These are phyloP conservation scores for Sarcophaga rosellei DNA, from an alignment of 2,888 invertebrate genomes.

Conservation along the genomic window DNA sequence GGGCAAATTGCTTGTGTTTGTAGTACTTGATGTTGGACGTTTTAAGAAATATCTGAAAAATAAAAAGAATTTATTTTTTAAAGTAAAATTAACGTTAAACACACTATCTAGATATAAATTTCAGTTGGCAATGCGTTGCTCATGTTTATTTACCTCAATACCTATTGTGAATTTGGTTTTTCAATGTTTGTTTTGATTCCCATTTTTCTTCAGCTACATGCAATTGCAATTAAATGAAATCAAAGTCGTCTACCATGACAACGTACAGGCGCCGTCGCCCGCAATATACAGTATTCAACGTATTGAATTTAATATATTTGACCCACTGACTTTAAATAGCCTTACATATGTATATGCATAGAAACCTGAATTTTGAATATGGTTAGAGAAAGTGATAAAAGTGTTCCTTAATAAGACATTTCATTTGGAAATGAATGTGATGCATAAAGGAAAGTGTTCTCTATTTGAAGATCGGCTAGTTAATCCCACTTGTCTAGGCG, in stretches of 20 bases:
- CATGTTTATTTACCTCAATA: not conserved
- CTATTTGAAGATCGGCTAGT: too few relatives aligned
- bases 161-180: not conserved
- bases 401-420: too few relatives aligned
- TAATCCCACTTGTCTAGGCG: too few relatives aligned
- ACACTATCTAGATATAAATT: not conserved
- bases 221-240: not conserved
- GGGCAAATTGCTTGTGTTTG: slow-evolving; percentile 79
- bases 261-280: not conserved
- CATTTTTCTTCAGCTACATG: not conserved
- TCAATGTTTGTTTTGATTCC: slow-evolving; percentile 4
- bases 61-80: not conserved
- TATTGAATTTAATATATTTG: too few relatives aligned
- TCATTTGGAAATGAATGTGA: too few relatives aligned
- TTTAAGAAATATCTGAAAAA: slow-evolving; percentile 78
- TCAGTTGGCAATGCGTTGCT: slow-evolving; percentile 17
- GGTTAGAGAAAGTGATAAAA: too few relatives aligned
- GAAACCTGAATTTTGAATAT: too few relatives aligned
- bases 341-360: too few relatives aligned
- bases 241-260: not conserved
- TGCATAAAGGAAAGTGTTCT: too few relatives aligned
- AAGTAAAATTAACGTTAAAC: slow-evolving; percentile 1
- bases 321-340: too few relatives aligned
- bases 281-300: too few relatives aligned
- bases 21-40: slow-evolving; percentile 79